Conservation (phyloP, 2,113 vertebrate genomes). For the Panurus biarmicus region DNA sequence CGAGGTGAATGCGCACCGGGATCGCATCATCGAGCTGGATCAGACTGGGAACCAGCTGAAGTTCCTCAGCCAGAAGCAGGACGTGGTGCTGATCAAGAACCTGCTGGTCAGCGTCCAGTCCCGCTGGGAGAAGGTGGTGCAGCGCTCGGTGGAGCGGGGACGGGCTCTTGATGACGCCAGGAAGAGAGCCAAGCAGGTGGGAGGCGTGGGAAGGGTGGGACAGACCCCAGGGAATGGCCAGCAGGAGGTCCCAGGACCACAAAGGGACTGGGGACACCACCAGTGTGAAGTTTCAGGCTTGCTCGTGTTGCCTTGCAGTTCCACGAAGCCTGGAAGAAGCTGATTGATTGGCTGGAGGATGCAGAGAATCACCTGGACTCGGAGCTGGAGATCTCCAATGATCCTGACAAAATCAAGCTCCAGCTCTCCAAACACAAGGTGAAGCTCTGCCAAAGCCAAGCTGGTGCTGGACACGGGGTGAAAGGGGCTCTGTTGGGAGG, state of each 20-base stretch:
- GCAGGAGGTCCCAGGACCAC: not conserved
- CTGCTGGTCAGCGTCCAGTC: slow-evolving; percentile 95
- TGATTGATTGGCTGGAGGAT: slow-evolving; percentile 95
- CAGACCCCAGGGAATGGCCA: accelerated
- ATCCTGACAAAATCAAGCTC: slow-evolving; percentile 97
- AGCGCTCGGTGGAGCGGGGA: slow-evolving; percentile 92
- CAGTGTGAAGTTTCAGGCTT: not conserved
- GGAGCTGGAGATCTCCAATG: slow-evolving; percentile 96
- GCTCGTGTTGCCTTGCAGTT: slow-evolving; percentile 73
- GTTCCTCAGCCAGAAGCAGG: slow-evolving; percentile 96
- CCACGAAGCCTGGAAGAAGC: slow-evolving; percentile 96
- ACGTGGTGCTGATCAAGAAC: slow-evolving; percentile 97
- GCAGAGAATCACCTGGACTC: slow-evolving; percentile 93
- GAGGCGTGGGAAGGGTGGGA: accelerated
- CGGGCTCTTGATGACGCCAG: slow-evolving; percentile 91
- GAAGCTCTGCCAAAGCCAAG: not conserved
- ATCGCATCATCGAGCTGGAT: slow-evolving; percentile 93
- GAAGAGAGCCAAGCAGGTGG: slow-evolving; percentile 96
- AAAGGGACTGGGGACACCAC: not conserved
- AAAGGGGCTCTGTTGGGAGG: not conserved
- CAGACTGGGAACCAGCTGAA: slow-evolving; percentile 94
- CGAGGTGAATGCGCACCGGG: slow-evolving; percentile 93
- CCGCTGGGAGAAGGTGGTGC: slow-evolving; percentile 97
- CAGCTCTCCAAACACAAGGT: slow-evolving; percentile 98
- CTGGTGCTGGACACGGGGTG: not conserved